Evolutionary conservation across 92 coral and sea anemone genomes (phyloP).

Genomic region (Chrysogorgia sp.): DNA sequence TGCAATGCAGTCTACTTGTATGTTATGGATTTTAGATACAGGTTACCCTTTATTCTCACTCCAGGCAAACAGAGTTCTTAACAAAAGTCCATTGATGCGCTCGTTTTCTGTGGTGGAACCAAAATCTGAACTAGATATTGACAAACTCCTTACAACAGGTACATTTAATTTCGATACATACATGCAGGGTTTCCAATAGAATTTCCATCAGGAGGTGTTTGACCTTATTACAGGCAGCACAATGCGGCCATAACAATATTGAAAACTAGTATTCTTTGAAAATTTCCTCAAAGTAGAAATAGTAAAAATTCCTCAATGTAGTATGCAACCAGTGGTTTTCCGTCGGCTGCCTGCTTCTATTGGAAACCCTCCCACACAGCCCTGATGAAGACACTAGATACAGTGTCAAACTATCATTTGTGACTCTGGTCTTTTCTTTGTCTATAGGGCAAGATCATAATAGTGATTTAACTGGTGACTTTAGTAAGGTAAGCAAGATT

Average conservation of each 20-base stretch:
- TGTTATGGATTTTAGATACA: too few species aligned
- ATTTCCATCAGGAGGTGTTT: too few species aligned
- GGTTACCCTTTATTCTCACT: neutral
- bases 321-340: too few species aligned
- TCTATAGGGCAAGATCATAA: constrained; percentile 48
- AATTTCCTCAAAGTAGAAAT: too few species aligned
- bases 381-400: too few species aligned
- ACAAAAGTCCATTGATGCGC: constrained; percentile 52
- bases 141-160: constrained; percentile 50
- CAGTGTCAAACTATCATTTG: too few species aligned
- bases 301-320: too few species aligned
- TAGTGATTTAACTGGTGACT: constrained; percentile 20
- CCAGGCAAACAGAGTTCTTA: constrained; percentile 23
- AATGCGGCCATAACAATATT: neutral
- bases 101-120: constrained; percentile 56
- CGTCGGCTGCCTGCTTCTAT: too few species aligned
- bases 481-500: constrained; percentile 32
- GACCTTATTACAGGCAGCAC: neutral
- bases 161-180: too few species aligned
- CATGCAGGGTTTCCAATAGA: too few species aligned
- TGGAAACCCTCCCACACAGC: too few species aligned
- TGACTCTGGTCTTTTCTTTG: neutral
- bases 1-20: too few species aligned
- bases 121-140: constrained; percentile 41
- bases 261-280: neutral